Percentiles rank a stretch among this genome's conserved stretches.
Evolutionary conservation across 2,797 vertebrate genomes (phyloP).

Genomic region (Acrossocheilus wenchowensis): DNA sequence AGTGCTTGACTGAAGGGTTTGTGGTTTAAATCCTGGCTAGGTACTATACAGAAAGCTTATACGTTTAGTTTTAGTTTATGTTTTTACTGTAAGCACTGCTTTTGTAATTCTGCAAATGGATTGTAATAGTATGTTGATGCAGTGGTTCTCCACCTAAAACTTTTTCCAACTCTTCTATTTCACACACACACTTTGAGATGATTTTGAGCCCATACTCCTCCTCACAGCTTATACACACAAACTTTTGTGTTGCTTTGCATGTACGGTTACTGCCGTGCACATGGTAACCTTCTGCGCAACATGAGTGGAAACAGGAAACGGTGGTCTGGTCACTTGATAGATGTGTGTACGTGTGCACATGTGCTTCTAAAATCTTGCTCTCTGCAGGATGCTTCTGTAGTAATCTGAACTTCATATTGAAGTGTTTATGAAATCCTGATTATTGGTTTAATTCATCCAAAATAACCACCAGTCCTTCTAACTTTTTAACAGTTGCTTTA

Average conservation of each 20-base stretch:
- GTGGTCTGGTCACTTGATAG: constrained; percentile 48
- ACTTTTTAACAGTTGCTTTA: background rate
- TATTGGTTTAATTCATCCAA: background rate
- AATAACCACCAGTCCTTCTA: background rate
- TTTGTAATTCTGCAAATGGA: background rate
- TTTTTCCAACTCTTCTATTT: background rate
- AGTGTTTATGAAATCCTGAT: constrained; percentile 4
- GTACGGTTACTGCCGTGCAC: constrained; percentile 52
- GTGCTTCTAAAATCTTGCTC: constrained; percentile 61
- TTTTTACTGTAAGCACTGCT: background rate
- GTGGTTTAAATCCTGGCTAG: constrained; percentile 15
- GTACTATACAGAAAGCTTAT: background rate
- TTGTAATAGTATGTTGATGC: background rate
- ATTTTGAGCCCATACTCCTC: background rate
- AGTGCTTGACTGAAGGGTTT: background rate
- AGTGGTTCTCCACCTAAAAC: background rate
- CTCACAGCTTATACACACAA: background rate
- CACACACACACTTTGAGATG: background rate
- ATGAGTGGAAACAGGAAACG: constrained; percentile 70
- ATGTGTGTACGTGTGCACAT: constrained; percentile 48
- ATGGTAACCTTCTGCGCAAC: constrained; percentile 48
- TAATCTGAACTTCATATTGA: constrained; percentile 66
- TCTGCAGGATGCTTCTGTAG: constrained; percentile 67
- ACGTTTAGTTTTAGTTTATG: background rate
- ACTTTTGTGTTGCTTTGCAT: constrained; percentile 15